These are phyloP conservation scores for Eupithecia abbreviata DNA, from an alignment of 2,888 invertebrate genomes.

Conservation along the genomic window DNA sequence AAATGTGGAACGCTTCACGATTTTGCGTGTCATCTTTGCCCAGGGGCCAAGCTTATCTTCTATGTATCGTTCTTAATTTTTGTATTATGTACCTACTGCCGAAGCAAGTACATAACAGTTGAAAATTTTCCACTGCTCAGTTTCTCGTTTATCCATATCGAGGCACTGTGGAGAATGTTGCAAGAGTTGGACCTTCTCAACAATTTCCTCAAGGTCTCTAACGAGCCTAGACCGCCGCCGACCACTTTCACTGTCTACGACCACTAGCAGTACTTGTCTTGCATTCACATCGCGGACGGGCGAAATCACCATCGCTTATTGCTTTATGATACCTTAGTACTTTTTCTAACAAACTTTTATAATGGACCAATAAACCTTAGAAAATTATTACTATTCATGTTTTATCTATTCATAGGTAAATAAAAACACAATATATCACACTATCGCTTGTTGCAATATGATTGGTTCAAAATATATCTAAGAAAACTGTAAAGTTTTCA, in stretches of 20 bases:
- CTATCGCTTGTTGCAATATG: not conserved
- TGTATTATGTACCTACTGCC: too few relatives aligned
- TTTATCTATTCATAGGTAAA: too few relatives aligned
- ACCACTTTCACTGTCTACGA: conserved; percentile 76
- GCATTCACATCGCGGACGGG: conserved; percentile 48
- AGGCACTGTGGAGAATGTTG: conserved; percentile 17
- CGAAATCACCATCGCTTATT: conserved; percentile 31
- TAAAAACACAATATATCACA: too few relatives aligned
- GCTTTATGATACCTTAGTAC: conserved; percentile 29
- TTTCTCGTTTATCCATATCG: conserved; percentile 13
- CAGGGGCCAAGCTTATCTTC: too few relatives aligned
- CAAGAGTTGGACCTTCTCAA: conserved; percentile 33
- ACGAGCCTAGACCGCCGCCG: conserved; percentile 64
- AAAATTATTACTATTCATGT: not conserved
- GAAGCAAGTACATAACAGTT: too few relatives aligned
- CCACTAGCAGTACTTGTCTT: conserved; percentile 54
- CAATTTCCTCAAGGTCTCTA: conserved; percentile 36
- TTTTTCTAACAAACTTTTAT: conserved; percentile 9
- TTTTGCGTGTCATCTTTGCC: too few relatives aligned
- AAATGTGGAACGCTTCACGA: too few relatives aligned
- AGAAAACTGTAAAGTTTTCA: not conserved
- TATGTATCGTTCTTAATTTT: too few relatives aligned
- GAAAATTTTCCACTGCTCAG: not conserved
- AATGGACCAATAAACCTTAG: not conserved
- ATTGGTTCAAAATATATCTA: not conserved